phyloP scores from a whole-genome alignment of 2,797 vertebrate genomes.

The Graptemys geographica region DNA sequence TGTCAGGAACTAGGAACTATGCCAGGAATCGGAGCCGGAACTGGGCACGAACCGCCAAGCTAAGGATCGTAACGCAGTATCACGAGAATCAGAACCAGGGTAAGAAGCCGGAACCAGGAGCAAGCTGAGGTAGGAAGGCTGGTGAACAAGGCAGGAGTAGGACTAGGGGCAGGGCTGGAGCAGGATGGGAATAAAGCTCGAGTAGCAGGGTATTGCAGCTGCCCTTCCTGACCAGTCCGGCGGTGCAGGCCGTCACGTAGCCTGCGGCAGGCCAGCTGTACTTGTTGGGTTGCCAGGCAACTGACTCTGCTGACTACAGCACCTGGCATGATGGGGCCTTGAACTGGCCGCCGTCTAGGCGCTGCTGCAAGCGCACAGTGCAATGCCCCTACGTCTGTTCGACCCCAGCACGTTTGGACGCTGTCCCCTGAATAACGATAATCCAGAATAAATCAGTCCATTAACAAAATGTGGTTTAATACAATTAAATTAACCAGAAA shows the following conservation, averaged over 20 bases:
- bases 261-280: not conserved
- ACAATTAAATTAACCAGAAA: not conserved
- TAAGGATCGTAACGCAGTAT: too few species aligned
- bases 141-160: not conserved
- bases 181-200: not conserved
- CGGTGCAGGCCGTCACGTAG: not conserved
- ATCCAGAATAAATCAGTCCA: not conserved
- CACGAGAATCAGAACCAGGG: not conserved
- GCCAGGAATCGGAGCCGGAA: not conserved
- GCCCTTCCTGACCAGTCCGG: not conserved
- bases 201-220: not conserved
- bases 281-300: not conserved
- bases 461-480: not conserved
- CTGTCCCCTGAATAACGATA: not conserved
- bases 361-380: not conserved
- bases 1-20: not conserved
- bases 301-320: not conserved
- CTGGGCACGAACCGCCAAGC: not conserved
- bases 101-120: not conserved
- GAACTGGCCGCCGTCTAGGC: not conserved
- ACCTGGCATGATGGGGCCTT: not conserved
- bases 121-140: not conserved
- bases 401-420: not conserved
- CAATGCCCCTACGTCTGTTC: not conserved
- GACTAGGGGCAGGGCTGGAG: not conserved